Evolutionary conservation across 92 coral and sea anemone species (phyloP), one percentile per base, ranked within the genome.

Genomic region (Actinostola sp.): DNA sequence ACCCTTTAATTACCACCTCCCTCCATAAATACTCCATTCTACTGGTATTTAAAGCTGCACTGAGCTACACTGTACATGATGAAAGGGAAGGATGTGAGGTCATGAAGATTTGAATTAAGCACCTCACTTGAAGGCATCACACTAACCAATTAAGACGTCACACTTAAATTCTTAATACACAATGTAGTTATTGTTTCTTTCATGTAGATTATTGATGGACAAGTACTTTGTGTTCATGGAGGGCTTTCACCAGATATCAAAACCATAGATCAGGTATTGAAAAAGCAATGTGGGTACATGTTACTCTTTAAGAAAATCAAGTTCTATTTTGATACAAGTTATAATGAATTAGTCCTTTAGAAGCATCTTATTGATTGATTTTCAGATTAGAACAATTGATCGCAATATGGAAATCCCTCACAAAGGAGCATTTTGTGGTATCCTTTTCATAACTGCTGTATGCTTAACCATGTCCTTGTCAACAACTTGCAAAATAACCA

Each of bases 391-490:
- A 50, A 94, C 98, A 6, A 86, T 94, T 46, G 98, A 94, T 73
- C 97, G 98, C 10, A 94, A 94, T 83, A 94, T 94, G 98, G 98
- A 94, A 74, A 94, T 94, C 46, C 98, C 98, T 6, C 98, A 94
- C 84, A 94, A 91, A 76, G 98, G 98, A 81, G 97, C 98, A 8
- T 94, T 94, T 63, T 94, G 98, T 86, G 98, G 88, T 90, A 90
- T 90, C 97, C 97, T 90, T 77, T 53, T 9, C 28, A 53, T 53
- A 7, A 7, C 8, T 39, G 45, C 14, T 39, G 45, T 39, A 7
- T 39, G 14, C 7, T 39, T n/a, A n/a, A n/a, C n/a, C n/a, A n/a
- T n/a, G n/a, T n/a, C n/a, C n/a, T n/a, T n/a, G n/a, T n/a, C n/a
- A n/a, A n/a, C n/a, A n/a, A n/a, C n/a, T n/a, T n/a, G n/a, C n/a